Conservation (phyloP, 2,797 vertebrate genomes). For the Setipinna tenuifilis region DNA sequence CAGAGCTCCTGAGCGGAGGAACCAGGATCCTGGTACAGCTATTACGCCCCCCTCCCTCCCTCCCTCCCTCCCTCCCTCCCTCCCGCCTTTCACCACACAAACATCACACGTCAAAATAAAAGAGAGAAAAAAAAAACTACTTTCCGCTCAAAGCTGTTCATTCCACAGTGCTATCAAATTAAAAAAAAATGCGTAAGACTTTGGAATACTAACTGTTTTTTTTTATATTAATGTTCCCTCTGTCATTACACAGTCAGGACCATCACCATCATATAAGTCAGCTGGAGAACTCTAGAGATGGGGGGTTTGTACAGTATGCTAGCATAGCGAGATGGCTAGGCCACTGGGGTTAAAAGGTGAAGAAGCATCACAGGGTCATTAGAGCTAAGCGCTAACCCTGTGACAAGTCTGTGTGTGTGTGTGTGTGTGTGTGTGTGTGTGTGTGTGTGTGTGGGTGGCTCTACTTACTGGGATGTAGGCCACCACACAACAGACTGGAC, state of each 20-base stretch:
- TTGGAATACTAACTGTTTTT: neutral
- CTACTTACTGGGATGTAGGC: constrained; percentile 41
- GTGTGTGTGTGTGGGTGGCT: too few species aligned
- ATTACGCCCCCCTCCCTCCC: constrained; percentile 29
- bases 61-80: constrained; percentile 5
- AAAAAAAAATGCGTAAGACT: neutral
- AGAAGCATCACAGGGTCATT: neutral
- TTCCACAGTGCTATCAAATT: neutral
- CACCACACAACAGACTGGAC: constrained; percentile 42
- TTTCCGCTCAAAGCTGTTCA: neutral
- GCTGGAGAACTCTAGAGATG: neutral
- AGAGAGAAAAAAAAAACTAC: neutral
- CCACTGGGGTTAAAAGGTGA: neutral
- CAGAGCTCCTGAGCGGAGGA: constrained; percentile 29
- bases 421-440: too few species aligned
- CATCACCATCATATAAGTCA: neutral
- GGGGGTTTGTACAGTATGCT: neutral
- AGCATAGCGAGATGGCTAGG: neutral
- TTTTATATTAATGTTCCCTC: neutral
- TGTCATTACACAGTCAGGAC: neutral
- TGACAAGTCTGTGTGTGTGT: too few species aligned
- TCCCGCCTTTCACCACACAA: constrained; percentile 14
- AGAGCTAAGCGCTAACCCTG: neutral
- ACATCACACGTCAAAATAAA: neutral
- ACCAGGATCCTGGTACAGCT: constrained; percentile 48